phyloP scores from a whole-genome alignment of 2,797 vertebrate genomes.

The Neosalanx taihuensis region DNA sequence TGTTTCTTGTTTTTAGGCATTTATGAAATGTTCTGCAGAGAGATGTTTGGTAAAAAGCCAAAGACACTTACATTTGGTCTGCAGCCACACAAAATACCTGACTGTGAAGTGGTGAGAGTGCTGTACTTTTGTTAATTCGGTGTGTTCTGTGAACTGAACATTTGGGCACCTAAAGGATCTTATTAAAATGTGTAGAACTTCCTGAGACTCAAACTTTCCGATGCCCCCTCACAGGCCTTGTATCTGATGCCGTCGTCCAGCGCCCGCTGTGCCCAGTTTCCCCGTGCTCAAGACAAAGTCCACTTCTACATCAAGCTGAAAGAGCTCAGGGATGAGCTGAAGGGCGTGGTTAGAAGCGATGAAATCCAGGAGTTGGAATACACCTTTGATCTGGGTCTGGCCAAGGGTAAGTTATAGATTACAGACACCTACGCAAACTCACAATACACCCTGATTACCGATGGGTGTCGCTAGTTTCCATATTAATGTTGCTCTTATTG shows the following conservation, averaged over 20 bases:
- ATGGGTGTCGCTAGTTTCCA: too few species aligned
- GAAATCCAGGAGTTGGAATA: constrained; percentile 90
- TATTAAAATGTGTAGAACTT: too few species aligned
- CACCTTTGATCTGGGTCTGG: constrained; percentile 84
- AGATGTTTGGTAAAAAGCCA: constrained; percentile 94
- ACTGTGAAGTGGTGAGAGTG: constrained; percentile 89
- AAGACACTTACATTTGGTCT: constrained; percentile 94
- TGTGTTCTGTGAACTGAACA: not conserved
- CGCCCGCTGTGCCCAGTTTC: constrained; percentile 96
- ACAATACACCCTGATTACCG: too few species aligned
- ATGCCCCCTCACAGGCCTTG: constrained; percentile 75
- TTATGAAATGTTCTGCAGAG: constrained; percentile 99
- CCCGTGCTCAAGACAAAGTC: constrained; percentile 97
- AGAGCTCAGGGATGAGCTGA: constrained; percentile 89
- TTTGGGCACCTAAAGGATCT: too few species aligned
- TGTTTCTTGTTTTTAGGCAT: constrained; percentile 76
- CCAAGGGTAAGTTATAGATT: constrained; percentile 79
- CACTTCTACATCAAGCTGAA: constrained; percentile 98
- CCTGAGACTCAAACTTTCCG: too few species aligned
- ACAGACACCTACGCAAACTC: too few species aligned
- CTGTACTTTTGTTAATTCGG: not conserved
- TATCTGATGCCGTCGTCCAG: constrained; percentile 98
- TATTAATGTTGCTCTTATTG: too few species aligned
- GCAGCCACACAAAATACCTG: constrained; percentile 94
- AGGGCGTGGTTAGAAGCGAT: constrained; percentile 69